phyloP scores from a whole-genome alignment of 2,888 invertebrate species.

The Ganaspis brasiliensis region DNA sequence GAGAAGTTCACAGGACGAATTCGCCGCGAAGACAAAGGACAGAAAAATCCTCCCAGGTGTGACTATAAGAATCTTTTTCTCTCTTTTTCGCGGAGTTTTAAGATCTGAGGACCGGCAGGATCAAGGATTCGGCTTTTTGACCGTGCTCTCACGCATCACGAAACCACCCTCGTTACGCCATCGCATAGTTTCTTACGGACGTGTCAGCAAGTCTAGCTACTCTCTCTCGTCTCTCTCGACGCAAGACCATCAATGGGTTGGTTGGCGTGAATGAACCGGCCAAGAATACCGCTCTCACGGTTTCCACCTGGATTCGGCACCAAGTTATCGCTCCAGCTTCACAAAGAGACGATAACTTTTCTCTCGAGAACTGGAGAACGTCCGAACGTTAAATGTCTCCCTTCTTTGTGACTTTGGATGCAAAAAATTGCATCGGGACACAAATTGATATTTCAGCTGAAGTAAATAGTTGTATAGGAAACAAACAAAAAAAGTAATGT shows the following conservation, averaged over 20 bases:
- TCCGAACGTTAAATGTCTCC: not conserved
- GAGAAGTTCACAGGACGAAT: slow-evolving; percentile 55
- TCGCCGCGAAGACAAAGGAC: slow-evolving; percentile 58
- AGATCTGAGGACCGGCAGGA: slow-evolving; percentile 44
- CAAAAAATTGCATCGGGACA: not conserved
- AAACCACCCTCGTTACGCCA: slow-evolving; percentile 78
- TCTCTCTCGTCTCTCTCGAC: slow-evolving; percentile 54
- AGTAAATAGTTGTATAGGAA: not conserved
- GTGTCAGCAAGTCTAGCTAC: slow-evolving; percentile 62
- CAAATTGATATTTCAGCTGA: not conserved
- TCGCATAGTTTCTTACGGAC: slow-evolving; percentile 76
- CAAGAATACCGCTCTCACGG: slow-evolving; percentile 79
- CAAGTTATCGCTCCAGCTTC: slow-evolving; percentile 65
- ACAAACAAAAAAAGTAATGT: too few relatives aligned
- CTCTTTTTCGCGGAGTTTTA: slow-evolving; percentile 25
- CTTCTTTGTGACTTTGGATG: not conserved
- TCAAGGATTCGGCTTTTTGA: slow-evolving; percentile 68
- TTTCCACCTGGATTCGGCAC: slow-evolving; percentile 64
- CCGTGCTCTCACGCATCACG: slow-evolving; percentile 27
- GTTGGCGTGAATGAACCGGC: slow-evolving; percentile 78
- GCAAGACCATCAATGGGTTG: slow-evolving; percentile 76
- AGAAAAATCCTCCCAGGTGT: slow-evolving; percentile 68
- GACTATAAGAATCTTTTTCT: slow-evolving; percentile 65
- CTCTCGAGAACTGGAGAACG: slow-evolving; percentile 43
- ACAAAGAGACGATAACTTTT: slow-evolving; percentile 65